Conservation (phyloP, 2,113 vertebrate genomes). For the Sinocyclocheilus grahami region DNA sequence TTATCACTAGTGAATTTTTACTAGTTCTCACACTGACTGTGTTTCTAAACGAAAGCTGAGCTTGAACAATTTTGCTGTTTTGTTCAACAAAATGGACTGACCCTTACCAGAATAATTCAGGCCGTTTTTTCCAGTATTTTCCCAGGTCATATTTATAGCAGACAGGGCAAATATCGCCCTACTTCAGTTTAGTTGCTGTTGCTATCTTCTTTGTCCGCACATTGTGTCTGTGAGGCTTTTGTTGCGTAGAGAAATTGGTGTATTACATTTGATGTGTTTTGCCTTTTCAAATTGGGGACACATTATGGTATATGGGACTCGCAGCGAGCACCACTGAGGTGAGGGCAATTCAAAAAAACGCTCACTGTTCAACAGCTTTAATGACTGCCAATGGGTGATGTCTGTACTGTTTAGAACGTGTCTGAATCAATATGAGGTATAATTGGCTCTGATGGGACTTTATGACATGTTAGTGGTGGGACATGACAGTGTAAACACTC, state of each 20-base stretch:
- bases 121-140: conserved; percentile 26
- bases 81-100: background rate
- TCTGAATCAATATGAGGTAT: conserved; percentile 68
- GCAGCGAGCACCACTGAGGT: conserved; percentile 51
- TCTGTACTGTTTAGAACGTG: conserved; percentile 65
- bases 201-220: conserved; percentile 56
- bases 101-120: background rate
- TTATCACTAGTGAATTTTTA: background rate
- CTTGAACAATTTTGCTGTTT: background rate
- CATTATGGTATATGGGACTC: conserved; percentile 58
- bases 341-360: conserved; percentile 62
- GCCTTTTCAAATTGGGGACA: conserved; percentile 57
- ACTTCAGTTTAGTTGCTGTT: conserved; percentile 54
- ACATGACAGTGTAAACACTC: conserved; percentile 69
- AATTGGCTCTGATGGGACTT: conserved; percentile 75
- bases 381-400: conserved; percentile 60
- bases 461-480: conserved; percentile 70
- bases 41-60: background rate
- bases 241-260: conserved; percentile 57
- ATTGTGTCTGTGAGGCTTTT: conserved; percentile 57
- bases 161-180: conserved; percentile 49
- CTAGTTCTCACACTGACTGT: background rate
- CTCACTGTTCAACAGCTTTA: conserved; percentile 62
- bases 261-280: conserved; percentile 56
- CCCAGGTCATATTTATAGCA: conserved; percentile 24